These are phyloP conservation scores for Acanthochromis polyacanthus DNA, from an alignment of 2,113 vertebrate genomes.

Conservation along the genomic window DNA sequence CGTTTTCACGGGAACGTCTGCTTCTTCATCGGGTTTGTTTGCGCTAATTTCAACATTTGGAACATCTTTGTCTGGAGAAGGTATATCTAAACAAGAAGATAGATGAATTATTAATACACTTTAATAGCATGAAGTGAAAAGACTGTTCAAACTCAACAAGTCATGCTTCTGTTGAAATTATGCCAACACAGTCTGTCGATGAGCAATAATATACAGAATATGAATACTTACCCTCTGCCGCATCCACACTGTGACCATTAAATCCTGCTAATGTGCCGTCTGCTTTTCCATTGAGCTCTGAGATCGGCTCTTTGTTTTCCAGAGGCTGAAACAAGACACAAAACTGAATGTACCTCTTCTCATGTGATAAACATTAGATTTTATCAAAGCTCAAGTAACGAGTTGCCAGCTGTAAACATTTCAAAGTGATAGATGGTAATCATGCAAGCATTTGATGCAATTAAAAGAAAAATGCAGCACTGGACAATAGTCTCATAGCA, in stretches of 20 bases:
- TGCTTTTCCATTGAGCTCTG: slow-evolving; percentile 76
- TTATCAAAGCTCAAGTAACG: neutral
- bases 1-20: slow-evolving; percentile 69
- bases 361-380: no score
- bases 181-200: neutral
- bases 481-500: no score
- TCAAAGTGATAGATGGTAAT: neutral
- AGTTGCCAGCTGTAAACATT: neutral
- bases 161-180: neutral
- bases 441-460: neutral
- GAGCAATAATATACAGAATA: slow-evolving; percentile 12
- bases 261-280: slow-evolving; percentile 73
- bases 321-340: slow-evolving; percentile 75
- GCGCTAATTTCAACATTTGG: slow-evolving; percentile 72
- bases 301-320: slow-evolving; percentile 85
- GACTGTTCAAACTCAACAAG: slow-evolving; percentile 8
- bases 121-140: neutral
- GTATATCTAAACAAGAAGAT: slow-evolving; percentile 75
- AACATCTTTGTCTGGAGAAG: slow-evolving; percentile 69
- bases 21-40: slow-evolving; percentile 60
- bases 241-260: slow-evolving; percentile 49
- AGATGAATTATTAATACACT: slow-evolving; percentile 31
- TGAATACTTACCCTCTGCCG: slow-evolving; percentile 72
- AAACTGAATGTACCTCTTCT: neutral
- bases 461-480: neutral